Base-by-base conservation (phyloP, 2,797 vertebrate species). In the Zenarchopterus dispar region DNA sequence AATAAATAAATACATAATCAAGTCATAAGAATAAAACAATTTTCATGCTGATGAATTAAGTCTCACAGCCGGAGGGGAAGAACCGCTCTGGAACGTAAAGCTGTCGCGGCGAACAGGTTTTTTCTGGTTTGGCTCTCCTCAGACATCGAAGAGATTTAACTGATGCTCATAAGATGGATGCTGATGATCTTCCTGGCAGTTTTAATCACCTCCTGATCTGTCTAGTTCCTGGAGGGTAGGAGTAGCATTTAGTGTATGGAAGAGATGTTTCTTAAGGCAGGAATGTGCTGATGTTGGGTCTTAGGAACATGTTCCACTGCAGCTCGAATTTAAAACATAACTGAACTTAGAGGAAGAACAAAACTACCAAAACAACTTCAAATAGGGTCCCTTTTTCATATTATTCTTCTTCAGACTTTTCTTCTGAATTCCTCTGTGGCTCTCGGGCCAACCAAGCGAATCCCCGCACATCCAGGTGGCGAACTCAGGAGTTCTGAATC, bases 1-100 rank as follows among this genome's bases (percentile, higher is more conserved):
- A 66, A 51, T 44, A 67, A 67, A 67, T 36, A 15, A 47, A 23
- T 45, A 19, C 17, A 45, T 23, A 50, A 58, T 51, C 13, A 49
- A 33, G 13, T 31, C 36, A 23, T 22, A 17, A 41, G 23, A 56
- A 50, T n/a, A 21, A 56, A 50, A 65, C 15, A 4, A 6, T 45
- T 36, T 54, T 54, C 8, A 47, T 1, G 31, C 28, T 39, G 51
- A 64, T 56, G 33, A 56, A 23, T 56, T 48, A 11, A 56, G 33
- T 42, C 43, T 63, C 15, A 13, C 44, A 48, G 31, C 62, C 62
- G 3, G 44, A 64, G 51, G 62, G 28, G 21, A 48, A 13, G 48
- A 56, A 22, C 28, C 16, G 31, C 44, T 64, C 22, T 8, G 24
- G 22, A 48, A 36, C 4, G 33, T 13, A 36, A 36, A 36, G 33